Conservation (phyloP, 2,797 vertebrate species). For the Gymnopithys bicolor region DNA sequence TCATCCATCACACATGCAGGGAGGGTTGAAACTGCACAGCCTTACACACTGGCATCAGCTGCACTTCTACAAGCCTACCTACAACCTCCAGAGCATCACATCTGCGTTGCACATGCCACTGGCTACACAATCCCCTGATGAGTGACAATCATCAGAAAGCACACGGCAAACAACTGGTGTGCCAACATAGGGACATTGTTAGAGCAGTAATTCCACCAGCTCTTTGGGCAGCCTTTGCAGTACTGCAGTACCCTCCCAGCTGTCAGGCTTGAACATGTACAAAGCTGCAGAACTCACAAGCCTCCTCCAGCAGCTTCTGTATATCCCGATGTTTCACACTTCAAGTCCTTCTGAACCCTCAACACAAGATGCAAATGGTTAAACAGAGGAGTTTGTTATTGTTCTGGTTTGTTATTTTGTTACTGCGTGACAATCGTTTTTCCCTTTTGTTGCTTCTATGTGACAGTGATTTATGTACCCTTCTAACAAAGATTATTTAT, state of each 20-base stretch:
- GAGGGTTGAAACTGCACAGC: background rate
- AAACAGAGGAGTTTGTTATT: background rate
- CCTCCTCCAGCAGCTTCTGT: background rate
- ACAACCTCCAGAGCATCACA: background rate
- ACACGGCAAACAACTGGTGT: background rate
- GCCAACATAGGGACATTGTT: accelerated
- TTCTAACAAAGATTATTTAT: constrained; percentile 32
- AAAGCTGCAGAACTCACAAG: background rate
- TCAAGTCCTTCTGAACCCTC: background rate
- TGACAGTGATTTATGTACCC: background rate
- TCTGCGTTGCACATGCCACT: background rate
- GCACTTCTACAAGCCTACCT: background rate
- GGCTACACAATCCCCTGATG: background rate
- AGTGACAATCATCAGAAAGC: background rate
- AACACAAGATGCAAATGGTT: background rate
- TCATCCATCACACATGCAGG: too few species aligned
- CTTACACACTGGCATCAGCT: background rate
- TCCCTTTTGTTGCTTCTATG: background rate
- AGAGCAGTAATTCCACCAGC: background rate
- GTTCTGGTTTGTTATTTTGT: background rate
- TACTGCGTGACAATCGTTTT: background rate
- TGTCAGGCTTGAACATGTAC: background rate
- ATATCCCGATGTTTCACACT: background rate
- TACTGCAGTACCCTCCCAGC: background rate
- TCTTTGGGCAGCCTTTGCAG: background rate